Evolutionary conservation across 2,797 vertebrate species (phyloP), one percentile per base, ranked within the genome.

Genomic region (Halcyon badia): DNA sequence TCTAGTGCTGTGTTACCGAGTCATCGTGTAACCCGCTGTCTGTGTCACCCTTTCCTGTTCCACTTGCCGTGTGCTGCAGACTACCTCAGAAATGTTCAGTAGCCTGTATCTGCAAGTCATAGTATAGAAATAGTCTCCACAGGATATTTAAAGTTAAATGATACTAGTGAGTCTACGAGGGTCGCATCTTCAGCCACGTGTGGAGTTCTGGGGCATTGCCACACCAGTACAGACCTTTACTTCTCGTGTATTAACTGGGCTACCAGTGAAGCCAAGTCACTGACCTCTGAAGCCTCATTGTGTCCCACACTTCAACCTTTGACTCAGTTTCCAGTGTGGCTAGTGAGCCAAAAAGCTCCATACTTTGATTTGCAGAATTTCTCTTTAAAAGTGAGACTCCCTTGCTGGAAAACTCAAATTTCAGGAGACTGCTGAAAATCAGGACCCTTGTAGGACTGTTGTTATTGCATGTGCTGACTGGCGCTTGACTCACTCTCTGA

Each of bases 201-300:
- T 10, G 13, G 58, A 41, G 33, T 35, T 78, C 9, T 20, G 28
- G 16, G 41, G 28, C 5, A 3, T 16, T 49, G 35, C 35, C 1
- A 1, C 11, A 39, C 24, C 52, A 56, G 14, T 8, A n/a, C 35
- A 62, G 35, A 75, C 14, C 21, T 54, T 49, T 48, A 12, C 18
- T 64, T 28, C 62, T 30, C 12, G 6, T 0, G 5, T 7, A 2
- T 11, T 28, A 25, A 2, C 19, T 30, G 48, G 14, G 24, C 48
- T 51, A 46, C 2, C 21, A 41, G 37, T 2, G 5, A 62, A 17
- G 28, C 30, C 22, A 8, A 25, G 41, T 48, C 13, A 46, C 56
- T 39, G 44, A 30, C 1, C 11, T 42, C 35, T 26, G 58, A 2
- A 13, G 5, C 16, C 19, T 19, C 12, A 1, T 4, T 20, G 2